Base-by-base conservation (phyloP, 2,888 invertebrate genomes). In the Volucella inflata region DNA sequence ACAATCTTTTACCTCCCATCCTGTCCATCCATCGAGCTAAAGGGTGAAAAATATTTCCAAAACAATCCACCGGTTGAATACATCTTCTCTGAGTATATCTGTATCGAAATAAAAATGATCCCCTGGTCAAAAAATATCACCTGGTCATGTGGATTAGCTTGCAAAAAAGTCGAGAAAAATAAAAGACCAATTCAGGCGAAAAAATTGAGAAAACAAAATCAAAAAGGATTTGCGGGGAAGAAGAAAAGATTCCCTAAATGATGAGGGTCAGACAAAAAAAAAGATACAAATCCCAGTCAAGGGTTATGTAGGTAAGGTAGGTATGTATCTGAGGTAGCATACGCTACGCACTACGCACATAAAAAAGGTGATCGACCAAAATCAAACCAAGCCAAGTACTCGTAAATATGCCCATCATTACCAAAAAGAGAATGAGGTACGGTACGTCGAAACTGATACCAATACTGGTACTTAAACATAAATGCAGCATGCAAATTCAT, bases 121-220 rank as follows among this genome's bases (percentile, higher is more conserved):
- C 80, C 46, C 71, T 67, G 75, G 75, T 50, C 75, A 80, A 76
- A 68, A 75, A 85, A 85, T 77, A 81, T 80, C 81, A 81, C 85
- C 85, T 85, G 85, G 85, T 81, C 85, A 76, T 80, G 17, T 59
- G 80, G 80, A 81, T 85, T 81, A 77, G 72, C 76, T 60, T n/a
- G 0, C 42, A 44, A 44, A 76, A 50, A 77, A 76, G n/a, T n/a
- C n/a, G 50, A 71, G 46, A 14, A 51, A 12, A 72, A 10, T 11
- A 36, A 14, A 38, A 14, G 68, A 44, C 14, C 14, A 21, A 50
- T 40, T n/a, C 11, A 11, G 1, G 11, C 42, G 12, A 62, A 40
- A 30, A 40, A 57, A 70, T 40, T 50, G 64, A 21, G 21, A 21
- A 48, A 79, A 79, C 53, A 55, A 79, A 84, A 70, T 44, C 59